These are phyloP conservation scores for Netelia virgata DNA, from an alignment of 2,888 invertebrate species.

Conservation along the genomic window DNA sequence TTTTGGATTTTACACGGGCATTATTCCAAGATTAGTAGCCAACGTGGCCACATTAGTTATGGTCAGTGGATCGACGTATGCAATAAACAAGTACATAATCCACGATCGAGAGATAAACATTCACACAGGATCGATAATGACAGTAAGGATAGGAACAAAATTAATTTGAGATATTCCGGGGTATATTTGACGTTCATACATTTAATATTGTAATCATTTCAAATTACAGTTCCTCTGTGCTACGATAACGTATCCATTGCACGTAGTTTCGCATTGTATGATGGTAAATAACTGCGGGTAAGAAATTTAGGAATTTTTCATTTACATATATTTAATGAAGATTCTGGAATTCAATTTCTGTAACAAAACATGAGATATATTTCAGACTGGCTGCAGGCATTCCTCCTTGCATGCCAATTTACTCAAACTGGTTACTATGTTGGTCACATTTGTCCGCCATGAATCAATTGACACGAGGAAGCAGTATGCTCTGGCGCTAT, in stretches of 20 bases:
- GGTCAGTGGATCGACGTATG: constrained; percentile 91
- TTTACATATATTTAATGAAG: constrained; percentile 29
- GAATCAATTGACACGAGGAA: constrained; percentile 94
- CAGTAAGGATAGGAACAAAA: constrained; percentile 84
- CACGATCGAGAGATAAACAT: constrained; percentile 89
- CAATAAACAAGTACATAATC: constrained; percentile 92
- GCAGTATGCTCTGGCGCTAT: constrained; percentile 92
- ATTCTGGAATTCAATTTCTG: background rate
- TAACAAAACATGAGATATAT: constrained; percentile 17
- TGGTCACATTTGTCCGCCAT: constrained; percentile 91
- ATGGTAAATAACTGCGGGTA: constrained; percentile 92
- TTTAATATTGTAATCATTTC: background rate
- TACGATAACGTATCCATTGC: constrained; percentile 96
- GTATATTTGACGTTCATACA: background rate
- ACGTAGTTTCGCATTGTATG: constrained; percentile 96
- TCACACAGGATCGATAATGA: constrained; percentile 87
- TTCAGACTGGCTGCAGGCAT: constrained; percentile 91
- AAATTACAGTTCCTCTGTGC: constrained; percentile 90
- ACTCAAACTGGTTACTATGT: constrained; percentile 93
- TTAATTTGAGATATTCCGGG: background rate
- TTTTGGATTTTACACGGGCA: constrained; percentile 94
- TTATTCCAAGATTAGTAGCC: constrained; percentile 94
- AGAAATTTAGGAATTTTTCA: constrained; percentile 71
- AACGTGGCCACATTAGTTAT: constrained; percentile 93
- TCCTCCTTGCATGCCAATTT: constrained; percentile 94